Conservation (phyloP, 2,113 vertebrate species). For the Paramisgurnus dabryanus region DNA sequence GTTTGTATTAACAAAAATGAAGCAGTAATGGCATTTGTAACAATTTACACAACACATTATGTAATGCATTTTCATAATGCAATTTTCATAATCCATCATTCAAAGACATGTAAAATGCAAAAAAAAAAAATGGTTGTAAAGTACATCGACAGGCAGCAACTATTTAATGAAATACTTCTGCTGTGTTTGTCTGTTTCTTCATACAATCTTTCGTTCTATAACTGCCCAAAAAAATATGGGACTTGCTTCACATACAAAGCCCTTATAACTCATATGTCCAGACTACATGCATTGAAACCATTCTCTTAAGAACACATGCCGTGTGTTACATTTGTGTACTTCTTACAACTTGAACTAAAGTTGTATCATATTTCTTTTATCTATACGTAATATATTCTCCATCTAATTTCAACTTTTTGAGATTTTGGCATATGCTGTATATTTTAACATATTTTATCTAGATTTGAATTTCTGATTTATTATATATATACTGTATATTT, state of each 20-base stretch:
- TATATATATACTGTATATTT: constrained; percentile 38
- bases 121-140: not conserved
- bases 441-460: constrained; percentile 21
- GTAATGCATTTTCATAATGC: constrained; percentile 12
- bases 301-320: constrained; percentile 54
- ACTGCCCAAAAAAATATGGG: constrained; percentile 22
- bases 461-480: too few relatives aligned
- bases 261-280: constrained; percentile 48
- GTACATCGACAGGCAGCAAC: not conserved
- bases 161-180: constrained; percentile 24
- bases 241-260: constrained; percentile 52
- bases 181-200: constrained; percentile 7
- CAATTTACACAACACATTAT: constrained; percentile 17
- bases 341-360: not conserved
- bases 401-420: constrained; percentile 28
- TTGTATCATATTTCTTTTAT: too few relatives aligned
- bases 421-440: constrained; percentile 43
- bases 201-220: not conserved
- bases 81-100: not conserved
- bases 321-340: constrained; percentile 31
- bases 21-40: not conserved
- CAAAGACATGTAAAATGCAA: not conserved
- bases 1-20: constrained; percentile 34
- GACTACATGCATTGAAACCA: constrained; percentile 56
- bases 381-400: constrained; percentile 48